Conservation (phyloP, 2,888 invertebrate genomes). For the Phoronis australis region DNA sequence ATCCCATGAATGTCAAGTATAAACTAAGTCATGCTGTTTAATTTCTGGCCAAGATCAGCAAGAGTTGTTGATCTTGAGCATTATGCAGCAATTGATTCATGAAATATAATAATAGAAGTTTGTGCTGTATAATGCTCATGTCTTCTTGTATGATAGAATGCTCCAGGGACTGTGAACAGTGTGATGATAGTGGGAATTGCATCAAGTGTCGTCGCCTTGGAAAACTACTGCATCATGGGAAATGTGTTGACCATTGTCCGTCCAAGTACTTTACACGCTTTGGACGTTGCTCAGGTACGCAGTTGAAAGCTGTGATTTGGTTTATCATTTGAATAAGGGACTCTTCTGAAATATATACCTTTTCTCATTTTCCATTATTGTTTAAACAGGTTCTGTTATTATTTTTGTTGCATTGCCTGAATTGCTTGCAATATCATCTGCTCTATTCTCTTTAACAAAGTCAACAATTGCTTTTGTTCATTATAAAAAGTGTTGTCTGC, state of each 20-base stretch:
- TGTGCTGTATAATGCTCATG: background rate
- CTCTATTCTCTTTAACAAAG: too few relatives aligned
- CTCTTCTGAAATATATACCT: too few relatives aligned
- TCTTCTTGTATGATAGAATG: background rate
- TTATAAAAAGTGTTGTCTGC: too few relatives aligned
- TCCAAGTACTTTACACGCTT: constrained; percentile 22
- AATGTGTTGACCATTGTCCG: constrained; percentile 29
- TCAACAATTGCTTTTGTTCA: too few relatives aligned
- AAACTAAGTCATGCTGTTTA: too few relatives aligned
- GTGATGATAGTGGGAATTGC: background rate
- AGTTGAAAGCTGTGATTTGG: background rate
- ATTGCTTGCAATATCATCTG: background rate
- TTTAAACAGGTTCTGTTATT: background rate
- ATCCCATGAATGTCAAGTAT: too few relatives aligned
- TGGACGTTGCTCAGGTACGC: constrained; percentile 26
- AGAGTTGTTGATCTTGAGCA: too few relatives aligned
- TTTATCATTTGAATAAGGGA: background rate
- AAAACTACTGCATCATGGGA: constrained; percentile 24
- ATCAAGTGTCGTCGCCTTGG: constrained; percentile 23
- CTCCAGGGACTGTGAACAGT: background rate
- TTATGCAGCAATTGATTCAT: too few relatives aligned
- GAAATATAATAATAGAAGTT: too few relatives aligned
- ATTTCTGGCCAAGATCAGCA: too few relatives aligned
- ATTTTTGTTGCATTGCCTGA: background rate
- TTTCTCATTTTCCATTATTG: background rate